A percentile compares a stretch with the other conserved stretches of the same genome.
Conservation (phyloP, 2,888 invertebrate species). For the Lasioglossum morio region DNA sequence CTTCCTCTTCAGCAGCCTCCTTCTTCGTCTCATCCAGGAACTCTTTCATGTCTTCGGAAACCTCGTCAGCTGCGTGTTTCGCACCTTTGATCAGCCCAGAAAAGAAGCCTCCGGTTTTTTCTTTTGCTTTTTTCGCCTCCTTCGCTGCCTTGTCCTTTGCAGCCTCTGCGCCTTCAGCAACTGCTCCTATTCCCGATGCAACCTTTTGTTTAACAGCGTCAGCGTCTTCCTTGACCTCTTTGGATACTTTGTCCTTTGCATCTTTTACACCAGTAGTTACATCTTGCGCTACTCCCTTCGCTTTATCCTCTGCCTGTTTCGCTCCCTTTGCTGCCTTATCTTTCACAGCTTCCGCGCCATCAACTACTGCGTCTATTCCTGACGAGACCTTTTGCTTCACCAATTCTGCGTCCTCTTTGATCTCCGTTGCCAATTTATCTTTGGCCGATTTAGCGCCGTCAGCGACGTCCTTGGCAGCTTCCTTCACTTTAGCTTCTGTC, state of each 20-base stretch:
- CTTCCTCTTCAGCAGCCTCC: conserved; percentile 51
- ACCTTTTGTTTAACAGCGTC: conserved; percentile 52
- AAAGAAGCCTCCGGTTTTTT: conserved; percentile 66
- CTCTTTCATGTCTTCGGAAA: conserved; percentile 79
- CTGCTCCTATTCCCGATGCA: conserved; percentile 58
- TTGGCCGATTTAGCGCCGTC: conserved; percentile 36
- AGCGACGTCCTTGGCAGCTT: conserved; percentile 11
- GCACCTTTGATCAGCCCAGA: conserved; percentile 72
- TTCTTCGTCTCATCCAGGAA: conserved; percentile 85
- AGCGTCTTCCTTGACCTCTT: background rate
- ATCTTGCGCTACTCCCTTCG: background rate
- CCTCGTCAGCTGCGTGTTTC: conserved; percentile 69
- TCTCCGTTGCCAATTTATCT: conserved; percentile 65
- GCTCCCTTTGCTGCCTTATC: conserved; percentile 81
- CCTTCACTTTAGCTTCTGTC: background rate
- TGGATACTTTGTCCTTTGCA: conserved; percentile 81
- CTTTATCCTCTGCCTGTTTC: background rate
- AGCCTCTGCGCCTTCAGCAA: conserved; percentile 57
- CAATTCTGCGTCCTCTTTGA: conserved; percentile 62
- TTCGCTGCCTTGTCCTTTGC: conserved; percentile 57
- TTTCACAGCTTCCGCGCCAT: conserved; percentile 55
- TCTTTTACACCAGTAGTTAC: conserved; percentile 17
- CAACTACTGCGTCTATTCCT: conserved; percentile 26
- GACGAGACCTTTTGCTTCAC: conserved; percentile 38
- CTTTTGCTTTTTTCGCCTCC: conserved; percentile 64